These are phyloP conservation scores for Capitulum mitella DNA, from an alignment of 2,888 invertebrate genomes.

Conservation along the genomic window DNA sequence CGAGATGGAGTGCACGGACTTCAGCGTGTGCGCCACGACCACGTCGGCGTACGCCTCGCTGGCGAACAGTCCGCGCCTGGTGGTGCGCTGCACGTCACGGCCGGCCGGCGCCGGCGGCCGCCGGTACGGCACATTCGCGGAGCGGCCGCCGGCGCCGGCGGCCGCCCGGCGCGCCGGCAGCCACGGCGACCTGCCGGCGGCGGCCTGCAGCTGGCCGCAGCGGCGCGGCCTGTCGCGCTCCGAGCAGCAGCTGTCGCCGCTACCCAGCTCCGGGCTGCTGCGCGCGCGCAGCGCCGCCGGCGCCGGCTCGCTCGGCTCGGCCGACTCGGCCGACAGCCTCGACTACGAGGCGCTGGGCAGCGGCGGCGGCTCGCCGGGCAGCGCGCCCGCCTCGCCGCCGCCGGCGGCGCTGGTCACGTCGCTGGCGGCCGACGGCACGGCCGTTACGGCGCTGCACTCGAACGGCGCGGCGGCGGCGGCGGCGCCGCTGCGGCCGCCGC, in stretches of 20 bases:
- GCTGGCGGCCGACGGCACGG: constrained; percentile 31
- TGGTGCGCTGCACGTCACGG: neutral
- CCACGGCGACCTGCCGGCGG: constrained; percentile 28
- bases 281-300: constrained; percentile 20
- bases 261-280: neutral
- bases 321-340: constrained; percentile 5
- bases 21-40: neutral
- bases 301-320: neutral
- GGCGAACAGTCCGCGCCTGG: neutral
- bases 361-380: constrained; percentile 27
- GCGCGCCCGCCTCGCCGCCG: constrained; percentile 29
- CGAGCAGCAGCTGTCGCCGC: constrained; percentile 26
- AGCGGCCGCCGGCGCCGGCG: constrained; percentile 53
- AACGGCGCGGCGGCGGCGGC: constrained; percentile 59
- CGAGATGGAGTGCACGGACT: constrained; percentile 18
- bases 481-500: constrained; percentile 54
- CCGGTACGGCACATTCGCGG: constrained; percentile 63
- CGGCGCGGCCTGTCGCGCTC: constrained; percentile 23
- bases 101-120: neutral
- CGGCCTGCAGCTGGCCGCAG: constrained; percentile 2
- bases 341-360: constrained; percentile 19
- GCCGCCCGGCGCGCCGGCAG: constrained; percentile 27
- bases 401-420: constrained; percentile 18
- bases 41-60: constrained; percentile 54
- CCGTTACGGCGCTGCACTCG: constrained; percentile 45